These are phyloP conservation scores for Nasua narica DNA, from an alignment of 2,797 vertebrate genomes.

Conservation along the genomic window DNA sequence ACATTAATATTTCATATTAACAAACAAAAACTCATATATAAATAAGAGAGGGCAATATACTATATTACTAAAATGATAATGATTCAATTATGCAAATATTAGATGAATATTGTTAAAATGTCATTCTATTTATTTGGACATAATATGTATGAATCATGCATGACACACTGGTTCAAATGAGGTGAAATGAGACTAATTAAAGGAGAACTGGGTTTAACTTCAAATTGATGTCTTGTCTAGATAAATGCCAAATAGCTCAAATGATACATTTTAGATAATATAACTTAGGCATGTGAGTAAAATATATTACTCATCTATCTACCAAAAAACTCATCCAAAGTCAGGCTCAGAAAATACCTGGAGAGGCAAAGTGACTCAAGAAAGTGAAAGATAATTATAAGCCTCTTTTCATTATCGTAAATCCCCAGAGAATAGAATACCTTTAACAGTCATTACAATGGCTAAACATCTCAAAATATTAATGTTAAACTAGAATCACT, in stretches of 20 bases:
- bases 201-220: constrained; percentile 27
- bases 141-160: constrained; percentile 15
- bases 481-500: constrained; percentile 20
- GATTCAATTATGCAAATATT: constrained; percentile 2
- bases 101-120: neutral
- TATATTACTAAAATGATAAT: constrained; percentile 24
- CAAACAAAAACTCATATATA: neutral
- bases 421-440: neutral
- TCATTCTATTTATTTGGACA: constrained; percentile 38
- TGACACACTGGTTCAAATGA: constrained; percentile 13
- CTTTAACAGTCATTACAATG: neutral
- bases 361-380: constrained; percentile 10
- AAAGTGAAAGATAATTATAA: constrained; percentile 34
- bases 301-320: constrained; percentile 36
- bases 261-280: constrained; percentile 34
- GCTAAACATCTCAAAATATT: neutral
- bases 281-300: neutral
- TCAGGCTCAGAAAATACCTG: constrained; percentile 30
- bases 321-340: constrained; percentile 44
- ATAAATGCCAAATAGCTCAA: constrained; percentile 11
- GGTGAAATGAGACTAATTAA: constrained; percentile 27
- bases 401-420: constrained; percentile 18
- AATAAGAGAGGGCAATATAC: neutral
- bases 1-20: constrained; percentile 21
- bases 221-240: constrained; percentile 14